Base-by-base conservation (phyloP, 1,140 invertebrate species). In the Diabrotica undecimpunctata region DNA sequence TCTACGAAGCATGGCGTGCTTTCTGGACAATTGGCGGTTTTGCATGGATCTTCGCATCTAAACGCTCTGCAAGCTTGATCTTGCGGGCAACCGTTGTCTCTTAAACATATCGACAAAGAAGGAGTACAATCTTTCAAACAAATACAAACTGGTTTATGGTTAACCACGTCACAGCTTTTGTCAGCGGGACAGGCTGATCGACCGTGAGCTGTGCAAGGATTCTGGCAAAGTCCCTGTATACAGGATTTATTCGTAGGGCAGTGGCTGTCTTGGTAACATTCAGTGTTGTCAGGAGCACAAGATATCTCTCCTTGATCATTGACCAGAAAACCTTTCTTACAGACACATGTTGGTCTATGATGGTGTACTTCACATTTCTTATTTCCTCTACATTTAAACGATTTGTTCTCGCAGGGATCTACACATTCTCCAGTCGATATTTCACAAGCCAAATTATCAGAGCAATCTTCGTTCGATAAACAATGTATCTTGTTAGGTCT, bases 21-120 rank as follows among this genome's bases (percentile, higher is more conserved):
- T 72, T 86, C 83, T 70, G 90, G 87, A 80, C 93, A 95, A 75
- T 83, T 85, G 75, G 88, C 86, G 73, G 88, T 87, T 68, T 85
- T 84, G 82, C 94, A 96, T 65, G 94, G 94, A 82, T 96, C 90
- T 83, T 92, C 86, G 80, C 94, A 96, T 82, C 92, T 88, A 80
- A 90, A 94, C 79, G 92, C 91, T 77, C 88, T 86, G 81, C 94
- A 96, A 65, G 92, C 90, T 77, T 90, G 83, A 74, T 91, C 86
- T 61, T 87, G 81, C 61, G 92, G 91, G 79, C 94, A 96, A 65
- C 94, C 94, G 74, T 85, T 88, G 80, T 96, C 92, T 79, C 90
- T 87, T 69, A 95, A 84, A 77, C 93, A 96, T 78, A 95, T 94
- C 58, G 91, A 92, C 68, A 93, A 84, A 50, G 90, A 88, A 54